Evolutionary conservation across 2,113 vertebrate genomes (phyloP).

Genomic region (Anarhynchus alexandrinus): DNA sequence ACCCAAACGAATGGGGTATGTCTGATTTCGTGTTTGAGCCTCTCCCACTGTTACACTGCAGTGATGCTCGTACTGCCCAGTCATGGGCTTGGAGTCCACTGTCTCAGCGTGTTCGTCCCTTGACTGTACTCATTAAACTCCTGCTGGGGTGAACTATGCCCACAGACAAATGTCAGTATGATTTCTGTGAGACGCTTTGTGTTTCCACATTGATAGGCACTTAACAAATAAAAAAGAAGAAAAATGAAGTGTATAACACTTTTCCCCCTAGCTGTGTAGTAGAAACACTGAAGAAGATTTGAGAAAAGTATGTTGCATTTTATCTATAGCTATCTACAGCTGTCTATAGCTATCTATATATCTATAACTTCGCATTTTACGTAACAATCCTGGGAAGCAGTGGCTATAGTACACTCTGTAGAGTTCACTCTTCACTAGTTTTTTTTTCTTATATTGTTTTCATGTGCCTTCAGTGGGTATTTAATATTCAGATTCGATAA

Average conservation of each 20-base stretch:
- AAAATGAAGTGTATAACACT: neutral
- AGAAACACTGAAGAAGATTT: neutral
- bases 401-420: neutral
- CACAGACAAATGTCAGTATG: neutral
- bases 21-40: neutral
- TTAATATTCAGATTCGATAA: neutral
- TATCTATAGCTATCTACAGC: neutral
- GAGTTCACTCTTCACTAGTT: neutral
- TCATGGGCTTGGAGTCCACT: neutral
- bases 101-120: fast-evolving
- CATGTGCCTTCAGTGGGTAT: neutral
- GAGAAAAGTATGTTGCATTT: neutral
- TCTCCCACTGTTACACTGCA: neutral
- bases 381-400: neutral
- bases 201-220: neutral
- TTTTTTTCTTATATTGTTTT: neutral
- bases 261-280: neutral
- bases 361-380: neutral
- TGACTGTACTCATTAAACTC: neutral
- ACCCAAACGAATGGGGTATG: neutral
- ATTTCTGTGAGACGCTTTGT: neutral
- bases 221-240: neutral
- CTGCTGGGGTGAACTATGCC: neutral
- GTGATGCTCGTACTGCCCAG: neutral
- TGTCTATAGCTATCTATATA: neutral